Evolutionary conservation across 2,888 invertebrate genomes (phyloP).

Genomic region (Trachelus troglodyta): DNA sequence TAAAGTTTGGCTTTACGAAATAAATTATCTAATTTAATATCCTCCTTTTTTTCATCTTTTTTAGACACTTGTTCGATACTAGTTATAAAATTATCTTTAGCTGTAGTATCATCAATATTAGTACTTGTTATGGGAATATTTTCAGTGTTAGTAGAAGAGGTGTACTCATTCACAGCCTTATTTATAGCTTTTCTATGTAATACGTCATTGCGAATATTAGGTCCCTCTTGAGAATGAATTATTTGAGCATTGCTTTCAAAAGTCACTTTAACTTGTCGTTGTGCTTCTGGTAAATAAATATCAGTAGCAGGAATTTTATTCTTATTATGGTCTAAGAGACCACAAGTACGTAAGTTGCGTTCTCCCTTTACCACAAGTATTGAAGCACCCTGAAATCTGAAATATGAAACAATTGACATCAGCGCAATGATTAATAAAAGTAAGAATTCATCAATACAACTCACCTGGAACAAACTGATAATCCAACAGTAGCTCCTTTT

Average conservation of each 20-base stretch:
- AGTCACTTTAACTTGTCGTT: conserved; percentile 72
- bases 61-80: neutral
- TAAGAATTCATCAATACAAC: conserved; percentile 34
- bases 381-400: conserved; percentile 75
- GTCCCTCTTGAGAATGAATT: conserved; percentile 50
- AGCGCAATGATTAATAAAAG: neutral
- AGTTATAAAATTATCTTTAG: neutral
- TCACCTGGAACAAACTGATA: conserved; percentile 84
- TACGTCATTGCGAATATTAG: neutral
- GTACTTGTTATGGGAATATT: neutral
- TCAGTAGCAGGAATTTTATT: conserved; percentile 71
- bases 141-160: neutral
- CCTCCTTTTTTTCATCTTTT: conserved; percentile 9
- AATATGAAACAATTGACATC: neutral
- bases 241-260: conserved; percentile 72
- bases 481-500: conserved; percentile 80
- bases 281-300: conserved; percentile 67
- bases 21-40: neutral
- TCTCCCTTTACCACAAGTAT: conserved; percentile 86
- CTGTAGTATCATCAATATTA: neutral
- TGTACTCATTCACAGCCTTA: neutral
- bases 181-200: neutral
- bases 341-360: conserved; percentile 81
- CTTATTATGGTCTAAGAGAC: conserved; percentile 77
- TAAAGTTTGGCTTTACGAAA: conserved; percentile 30